Evolutionary conservation across 1,140 invertebrate genomes (phyloP).

Genomic region (Yoshiicerus persimilis): DNA sequence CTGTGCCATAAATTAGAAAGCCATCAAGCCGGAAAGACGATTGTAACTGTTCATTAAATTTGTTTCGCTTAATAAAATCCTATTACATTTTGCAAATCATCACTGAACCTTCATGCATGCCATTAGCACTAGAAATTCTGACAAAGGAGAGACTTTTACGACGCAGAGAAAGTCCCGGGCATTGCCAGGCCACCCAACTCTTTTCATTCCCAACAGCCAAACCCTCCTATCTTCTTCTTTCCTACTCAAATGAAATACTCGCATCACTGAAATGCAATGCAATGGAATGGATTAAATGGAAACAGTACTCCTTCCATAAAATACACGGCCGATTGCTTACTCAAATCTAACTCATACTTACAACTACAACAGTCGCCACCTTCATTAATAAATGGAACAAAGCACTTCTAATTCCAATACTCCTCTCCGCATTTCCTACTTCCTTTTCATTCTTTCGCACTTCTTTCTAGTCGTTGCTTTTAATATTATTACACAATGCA

Average conservation of each 20-base stretch:
- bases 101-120: constrained; percentile 25
- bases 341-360: background rate
- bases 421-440: background rate
- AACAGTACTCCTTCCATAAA: background rate
- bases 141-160: background rate
- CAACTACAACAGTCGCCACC: background rate
- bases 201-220: background rate
- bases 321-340: background rate
- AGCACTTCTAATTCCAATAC: too few species aligned
- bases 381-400: background rate
- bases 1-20: constrained; percentile 32
- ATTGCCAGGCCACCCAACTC: background rate
- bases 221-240: background rate
- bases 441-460: background rate
- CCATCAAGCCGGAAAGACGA: constrained; percentile 35
- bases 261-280: background rate
- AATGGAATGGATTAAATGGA: background rate
- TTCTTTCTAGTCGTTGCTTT: background rate
- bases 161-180: background rate
- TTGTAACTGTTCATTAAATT: constrained; percentile 41
- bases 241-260: background rate
- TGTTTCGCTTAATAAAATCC: constrained; percentile 43
- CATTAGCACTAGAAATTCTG: constrained; percentile 4
- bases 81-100: constrained; percentile 36
- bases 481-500: too few species aligned